These are phyloP conservation scores for Agonopterix subpropinquella DNA, from an alignment of 2,888 invertebrate species.

Conservation along the genomic window DNA sequence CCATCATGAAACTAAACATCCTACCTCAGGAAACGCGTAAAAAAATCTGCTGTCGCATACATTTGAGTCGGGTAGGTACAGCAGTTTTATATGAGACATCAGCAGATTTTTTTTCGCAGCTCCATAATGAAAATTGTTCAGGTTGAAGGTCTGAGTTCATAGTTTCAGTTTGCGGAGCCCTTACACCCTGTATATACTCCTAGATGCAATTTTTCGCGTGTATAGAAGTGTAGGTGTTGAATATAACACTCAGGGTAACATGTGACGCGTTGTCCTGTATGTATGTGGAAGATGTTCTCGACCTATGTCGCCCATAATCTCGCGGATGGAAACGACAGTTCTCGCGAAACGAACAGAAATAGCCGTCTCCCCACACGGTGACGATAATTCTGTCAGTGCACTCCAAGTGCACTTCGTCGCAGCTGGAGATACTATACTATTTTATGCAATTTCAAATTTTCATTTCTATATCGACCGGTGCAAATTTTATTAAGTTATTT, in stretches of 20 bases:
- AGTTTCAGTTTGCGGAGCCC: no score
- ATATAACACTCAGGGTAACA: conserved; percentile 1
- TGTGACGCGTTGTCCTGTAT: conserved; percentile 25
- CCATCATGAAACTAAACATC: no score
- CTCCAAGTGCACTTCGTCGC: conserved; percentile 62
- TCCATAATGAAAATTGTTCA: no score
- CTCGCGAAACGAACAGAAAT: conserved; percentile 67
- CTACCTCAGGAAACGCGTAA: no score
- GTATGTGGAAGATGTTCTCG: conserved; percentile 18
- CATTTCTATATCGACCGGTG: conserved; percentile 34
- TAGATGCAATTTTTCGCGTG: neutral
- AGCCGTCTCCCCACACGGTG: conserved; percentile 50
- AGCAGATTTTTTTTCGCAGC: no score
- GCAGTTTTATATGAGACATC: no score
- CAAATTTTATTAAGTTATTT: conserved; percentile 45
- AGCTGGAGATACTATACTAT: conserved; percentile 54
- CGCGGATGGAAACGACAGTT: conserved; percentile 43
- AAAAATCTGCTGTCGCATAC: no score
- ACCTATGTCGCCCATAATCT: conserved; percentile 42
- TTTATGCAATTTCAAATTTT: conserved; percentile 35
- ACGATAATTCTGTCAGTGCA: conserved; percentile 63
- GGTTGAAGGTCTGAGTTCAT: no score
- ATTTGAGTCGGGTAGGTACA: no score
- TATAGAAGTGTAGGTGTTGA: no score
- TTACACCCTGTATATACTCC: no score